These are phyloP conservation scores for Zingel zingel DNA, from an alignment of 2,113 vertebrate genomes.

Conservation along the genomic window DNA sequence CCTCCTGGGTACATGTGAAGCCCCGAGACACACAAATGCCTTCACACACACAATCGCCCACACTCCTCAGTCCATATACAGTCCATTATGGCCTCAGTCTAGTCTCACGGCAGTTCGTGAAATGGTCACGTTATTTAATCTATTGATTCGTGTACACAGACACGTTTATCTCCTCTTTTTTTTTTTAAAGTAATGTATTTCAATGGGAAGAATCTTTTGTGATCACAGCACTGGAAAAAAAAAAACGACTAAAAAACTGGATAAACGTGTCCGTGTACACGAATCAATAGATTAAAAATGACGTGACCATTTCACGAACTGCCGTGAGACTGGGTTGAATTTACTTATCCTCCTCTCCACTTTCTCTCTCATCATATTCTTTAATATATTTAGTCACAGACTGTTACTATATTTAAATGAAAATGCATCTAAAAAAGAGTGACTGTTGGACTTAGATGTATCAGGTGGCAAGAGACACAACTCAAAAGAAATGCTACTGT, in stretches of 20 bases:
- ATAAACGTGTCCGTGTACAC: no score
- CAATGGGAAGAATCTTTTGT: no score
- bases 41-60: slow-evolving; percentile 14
- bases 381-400: not conserved
- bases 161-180: no score
- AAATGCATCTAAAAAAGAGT: not conserved
- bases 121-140: no score
- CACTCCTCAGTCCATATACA: not conserved
- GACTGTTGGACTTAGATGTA: not conserved
- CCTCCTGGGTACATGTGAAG: slow-evolving; percentile 16
- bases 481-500: not conserved
- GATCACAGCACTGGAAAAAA: no score
- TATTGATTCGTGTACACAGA: no score
- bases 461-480: not conserved
- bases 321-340: no score
- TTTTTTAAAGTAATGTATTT: no score
- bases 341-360: not conserved
- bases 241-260: no score
- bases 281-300: no score
- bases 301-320: no score
- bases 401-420: not conserved
- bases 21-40: slow-evolving; percentile 5
- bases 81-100: not conserved
- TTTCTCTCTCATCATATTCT: not conserved
- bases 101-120: no score